These are phyloP conservation scores for Brassicogethes aeneus DNA, from an alignment of 2,888 invertebrate genomes.

Conservation along the genomic window DNA sequence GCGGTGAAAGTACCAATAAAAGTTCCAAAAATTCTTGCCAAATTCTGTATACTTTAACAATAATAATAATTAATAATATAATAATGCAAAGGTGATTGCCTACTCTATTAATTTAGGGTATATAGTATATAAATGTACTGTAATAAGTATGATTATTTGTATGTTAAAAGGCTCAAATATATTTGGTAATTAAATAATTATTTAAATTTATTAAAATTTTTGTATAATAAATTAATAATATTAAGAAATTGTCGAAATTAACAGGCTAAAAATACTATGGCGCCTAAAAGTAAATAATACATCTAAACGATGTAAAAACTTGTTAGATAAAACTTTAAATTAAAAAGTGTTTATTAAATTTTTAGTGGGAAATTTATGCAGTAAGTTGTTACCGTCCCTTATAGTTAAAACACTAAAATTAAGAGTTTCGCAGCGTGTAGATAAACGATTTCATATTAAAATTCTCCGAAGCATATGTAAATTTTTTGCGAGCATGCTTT, in stretches of 20 bases:
- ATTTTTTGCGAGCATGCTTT: neutral
- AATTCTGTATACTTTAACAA: neutral
- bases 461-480: neutral
- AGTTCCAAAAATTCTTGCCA: neutral
- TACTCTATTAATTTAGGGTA: neutral
- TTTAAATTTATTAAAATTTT: too few species aligned
- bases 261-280: too few species aligned
- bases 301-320: too few species aligned
- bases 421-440: neutral
- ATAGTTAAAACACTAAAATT: too few species aligned
- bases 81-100: neutral
- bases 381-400: too few species aligned
- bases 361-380: too few species aligned
- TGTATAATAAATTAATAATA: too few species aligned
- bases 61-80: neutral
- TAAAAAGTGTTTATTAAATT: too few species aligned
- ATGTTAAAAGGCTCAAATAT: neutral
- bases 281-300: too few species aligned
- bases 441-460: neutral
- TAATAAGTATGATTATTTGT: neutral
- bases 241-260: too few species aligned
- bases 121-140: neutral
- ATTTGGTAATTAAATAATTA: too few species aligned
- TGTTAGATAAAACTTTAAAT: too few species aligned
- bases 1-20: neutral